These are phyloP conservation scores for Alviniconcha strummeri DNA, from an alignment of 2,888 invertebrate species.

Conservation along the genomic window DNA sequence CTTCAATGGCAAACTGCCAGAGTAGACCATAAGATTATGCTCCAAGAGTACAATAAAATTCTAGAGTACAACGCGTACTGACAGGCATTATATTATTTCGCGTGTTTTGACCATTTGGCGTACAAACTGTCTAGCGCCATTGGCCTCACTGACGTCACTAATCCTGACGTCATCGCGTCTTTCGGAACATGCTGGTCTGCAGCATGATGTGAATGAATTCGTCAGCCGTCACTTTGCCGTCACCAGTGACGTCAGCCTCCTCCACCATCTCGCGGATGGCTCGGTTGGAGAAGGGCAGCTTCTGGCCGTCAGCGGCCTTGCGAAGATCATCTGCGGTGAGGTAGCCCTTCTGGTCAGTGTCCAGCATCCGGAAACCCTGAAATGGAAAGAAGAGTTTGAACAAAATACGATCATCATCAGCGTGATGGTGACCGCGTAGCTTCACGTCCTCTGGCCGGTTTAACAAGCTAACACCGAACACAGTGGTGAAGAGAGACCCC, in stretches of 20 bases:
- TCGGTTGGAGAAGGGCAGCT: slow-evolving; percentile 51
- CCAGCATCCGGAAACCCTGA: slow-evolving; percentile 57
- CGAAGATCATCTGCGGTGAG: slow-evolving; percentile 53
- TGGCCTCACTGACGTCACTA: too few relatives aligned
- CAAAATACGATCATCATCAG: neutral
- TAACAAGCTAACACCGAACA: too few relatives aligned
- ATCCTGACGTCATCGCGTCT: neutral
- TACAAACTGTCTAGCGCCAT: too few relatives aligned
- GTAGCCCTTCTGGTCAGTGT: slow-evolving; percentile 54
- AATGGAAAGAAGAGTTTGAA: neutral
- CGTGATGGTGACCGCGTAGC: neutral
- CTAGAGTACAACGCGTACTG: too few relatives aligned
- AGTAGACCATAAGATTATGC: too few relatives aligned
- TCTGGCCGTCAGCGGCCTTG: slow-evolving; percentile 47
- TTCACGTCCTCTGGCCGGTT: too few relatives aligned
- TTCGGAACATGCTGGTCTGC: slow-evolving; percentile 51
- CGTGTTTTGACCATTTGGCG: too few relatives aligned
- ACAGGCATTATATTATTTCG: too few relatives aligned
- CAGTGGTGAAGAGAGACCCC: too few relatives aligned
- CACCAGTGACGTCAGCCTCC: slow-evolving; percentile 58
- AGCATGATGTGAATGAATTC: slow-evolving; percentile 58
- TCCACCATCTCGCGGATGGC: slow-evolving; percentile 61
- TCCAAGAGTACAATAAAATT: too few relatives aligned
- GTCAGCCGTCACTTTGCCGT: slow-evolving; percentile 49
- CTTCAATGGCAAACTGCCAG: too few relatives aligned